Base-by-base conservation (phyloP, 92 coral and sea anemone species). In the Porites evermanni region DNA sequence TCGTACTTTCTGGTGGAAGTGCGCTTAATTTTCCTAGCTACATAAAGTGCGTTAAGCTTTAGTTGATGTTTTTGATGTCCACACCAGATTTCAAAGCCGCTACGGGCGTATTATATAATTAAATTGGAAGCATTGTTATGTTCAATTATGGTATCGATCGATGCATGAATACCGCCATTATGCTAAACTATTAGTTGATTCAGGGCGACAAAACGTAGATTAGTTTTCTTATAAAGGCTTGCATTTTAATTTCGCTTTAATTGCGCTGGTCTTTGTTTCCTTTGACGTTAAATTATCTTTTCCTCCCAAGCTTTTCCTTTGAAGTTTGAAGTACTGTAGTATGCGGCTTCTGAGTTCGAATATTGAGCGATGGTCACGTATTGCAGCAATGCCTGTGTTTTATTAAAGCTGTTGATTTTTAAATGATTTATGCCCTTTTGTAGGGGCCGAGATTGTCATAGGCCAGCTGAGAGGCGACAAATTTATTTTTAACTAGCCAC, bases 81-180 rank as follows among this genome's bases (percentile, higher is more conserved):
- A 63, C n/a, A 63, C 4, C 18, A 63, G 19, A 63, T 63, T 63
- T 63, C 20, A 63, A 12, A 63, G 67, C 8, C 47, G 47, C 47
- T 38, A 38, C 47, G n/a, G 67, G 9, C 61, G 61, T 56, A 56
- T 54, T 54, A 54, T 54, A 54, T 13, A 54, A 9, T 54, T 63
- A 63, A 63, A 14, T 63, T 4, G 20, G 18, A 18, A 61, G 8
- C 67, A 63, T 63, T 63, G 67, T 6, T 63, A 63, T 63, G 16
- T 63, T 63, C 20, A 13, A 63, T 63, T 63, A 38, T 0, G 7
- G 47, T 6, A 9, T 47, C 47, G 17, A 10, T 8, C 78, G 44
- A 74, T 63, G 16, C 29, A 51, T 74, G 53, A 77, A 58, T 58
- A 38, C 21, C 32, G 59, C 67, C 26, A 77, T 77, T 77, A 77